phyloP scores from a whole-genome alignment of 1,140 invertebrate genomes.

The Ganaspis sp. region DNA sequence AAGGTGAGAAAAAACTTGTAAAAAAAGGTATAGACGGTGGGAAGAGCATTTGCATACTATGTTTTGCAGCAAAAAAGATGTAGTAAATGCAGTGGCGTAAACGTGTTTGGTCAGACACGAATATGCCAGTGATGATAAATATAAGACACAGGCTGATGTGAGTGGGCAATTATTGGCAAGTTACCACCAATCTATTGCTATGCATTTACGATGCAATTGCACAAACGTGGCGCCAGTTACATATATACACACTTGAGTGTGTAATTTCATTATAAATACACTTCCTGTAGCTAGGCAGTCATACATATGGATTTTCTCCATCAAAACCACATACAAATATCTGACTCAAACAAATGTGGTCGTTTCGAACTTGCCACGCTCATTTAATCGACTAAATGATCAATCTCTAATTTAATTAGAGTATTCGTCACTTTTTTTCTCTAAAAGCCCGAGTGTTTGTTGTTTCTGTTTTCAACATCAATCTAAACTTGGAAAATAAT shows the following conservation, averaged over 20 bases:
- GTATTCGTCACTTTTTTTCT: constrained; percentile 34
- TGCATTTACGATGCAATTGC: background rate
- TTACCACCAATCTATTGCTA: constrained; percentile 23
- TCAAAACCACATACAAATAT: too few relatives aligned
- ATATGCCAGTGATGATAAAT: constrained; percentile 8
- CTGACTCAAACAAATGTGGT: background rate
- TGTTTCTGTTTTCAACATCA: constrained; percentile 5
- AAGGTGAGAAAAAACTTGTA: constrained; percentile 1
- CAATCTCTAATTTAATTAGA: constrained; percentile 47
- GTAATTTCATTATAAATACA: background rate
- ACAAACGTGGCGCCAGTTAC: constrained; percentile 17
- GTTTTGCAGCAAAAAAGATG: constrained; percentile 18
- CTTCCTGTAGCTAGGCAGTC: too few relatives aligned
- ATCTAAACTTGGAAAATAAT: constrained; percentile 3
- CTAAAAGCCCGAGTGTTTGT: constrained; percentile 31
- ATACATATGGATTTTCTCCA: too few relatives aligned
- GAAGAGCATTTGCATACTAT: constrained; percentile 19
- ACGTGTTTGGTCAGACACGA: constrained; percentile 26
- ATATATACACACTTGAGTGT: background rate
- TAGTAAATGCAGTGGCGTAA: constrained; percentile 18
- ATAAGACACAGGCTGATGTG: background rate
- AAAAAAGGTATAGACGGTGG: constrained; percentile 1
- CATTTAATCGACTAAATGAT: background rate
- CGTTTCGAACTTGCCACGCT: constrained; percentile 47
- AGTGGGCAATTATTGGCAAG: constrained; percentile 28